Percentiles rank a stretch among this genome's conserved stretches.
These are phyloP conservation scores for Momotus momota DNA, from an alignment of 2,797 vertebrate genomes.

Conservation along the genomic window DNA sequence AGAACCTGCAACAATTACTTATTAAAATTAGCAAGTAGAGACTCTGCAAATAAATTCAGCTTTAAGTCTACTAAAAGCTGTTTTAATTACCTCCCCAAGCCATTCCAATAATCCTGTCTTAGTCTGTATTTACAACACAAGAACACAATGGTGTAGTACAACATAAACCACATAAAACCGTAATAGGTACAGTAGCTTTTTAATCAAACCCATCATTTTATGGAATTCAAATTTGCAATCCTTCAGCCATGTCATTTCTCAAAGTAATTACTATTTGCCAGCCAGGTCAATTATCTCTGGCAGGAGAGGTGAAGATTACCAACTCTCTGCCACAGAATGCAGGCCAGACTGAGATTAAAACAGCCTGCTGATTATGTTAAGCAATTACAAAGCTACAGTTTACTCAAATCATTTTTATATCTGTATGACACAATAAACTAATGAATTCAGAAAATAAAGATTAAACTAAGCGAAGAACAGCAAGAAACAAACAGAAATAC, in stretches of 20 bases:
- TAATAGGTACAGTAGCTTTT: neutral
- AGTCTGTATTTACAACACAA: neutral
- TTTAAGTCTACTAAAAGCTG: neutral
- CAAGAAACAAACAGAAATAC: neutral
- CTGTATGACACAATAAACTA: neutral
- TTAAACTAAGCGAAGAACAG: neutral
- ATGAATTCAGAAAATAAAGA: neutral
- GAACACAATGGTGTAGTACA: neutral
- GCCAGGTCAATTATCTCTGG: constrained; percentile 8
- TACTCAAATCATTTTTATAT: neutral
- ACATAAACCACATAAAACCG: neutral
- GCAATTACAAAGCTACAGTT: neutral
- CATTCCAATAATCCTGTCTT: neutral
- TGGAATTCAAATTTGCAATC: neutral
- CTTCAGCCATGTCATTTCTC: neutral
- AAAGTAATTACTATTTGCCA: neutral
- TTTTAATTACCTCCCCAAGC: neutral
- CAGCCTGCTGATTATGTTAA: neutral
- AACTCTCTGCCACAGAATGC: neutral
- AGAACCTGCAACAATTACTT: constrained; percentile 80
- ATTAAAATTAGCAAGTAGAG: neutral
- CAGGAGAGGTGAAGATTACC: neutral
- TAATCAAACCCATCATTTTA: neutral
- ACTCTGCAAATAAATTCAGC: neutral
- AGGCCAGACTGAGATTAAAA: neutral